A percentile compares a stretch with the other conserved stretches of the same genome.
Evolutionary conservation across 1,140 invertebrate species (phyloP).

Genomic region (Drosophila ananassae): DNA sequence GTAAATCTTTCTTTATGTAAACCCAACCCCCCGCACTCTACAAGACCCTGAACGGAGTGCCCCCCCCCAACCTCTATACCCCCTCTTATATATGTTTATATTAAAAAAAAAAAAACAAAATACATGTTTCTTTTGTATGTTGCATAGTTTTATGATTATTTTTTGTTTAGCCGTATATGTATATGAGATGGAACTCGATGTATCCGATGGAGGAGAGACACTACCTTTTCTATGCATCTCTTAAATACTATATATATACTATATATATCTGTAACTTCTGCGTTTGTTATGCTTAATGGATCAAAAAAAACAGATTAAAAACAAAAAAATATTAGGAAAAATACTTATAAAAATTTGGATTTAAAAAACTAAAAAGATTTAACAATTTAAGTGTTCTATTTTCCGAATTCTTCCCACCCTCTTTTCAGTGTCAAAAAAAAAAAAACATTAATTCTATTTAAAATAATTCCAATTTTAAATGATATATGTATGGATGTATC

Average conservation of each 20-base stretch:
- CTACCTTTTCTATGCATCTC: constrained; percentile 15
- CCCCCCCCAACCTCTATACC: not conserved
- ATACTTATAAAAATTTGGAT: not conserved
- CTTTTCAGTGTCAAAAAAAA: too few species aligned
- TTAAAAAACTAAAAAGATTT: too few species aligned
- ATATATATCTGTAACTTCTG: constrained; percentile 1
- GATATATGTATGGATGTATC: constrained; percentile 28
- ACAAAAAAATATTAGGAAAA: not conserved
- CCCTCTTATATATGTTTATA: constrained; percentile 37
- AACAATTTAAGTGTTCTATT: constrained; percentile 33
- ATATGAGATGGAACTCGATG: constrained; percentile 2
- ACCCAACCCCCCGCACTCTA: not conserved
- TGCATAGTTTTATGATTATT: constrained; percentile 62
- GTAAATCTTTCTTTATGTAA: not conserved
- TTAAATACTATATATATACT: constrained; percentile 5
- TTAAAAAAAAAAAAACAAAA: too few species aligned
- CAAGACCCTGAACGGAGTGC: too few species aligned
- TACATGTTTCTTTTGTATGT: constrained; percentile 53
- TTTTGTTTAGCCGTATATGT: constrained; percentile 50
- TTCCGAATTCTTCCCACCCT: not conserved
- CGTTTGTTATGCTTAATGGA: not conserved
- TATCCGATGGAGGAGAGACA: constrained; percentile 31
- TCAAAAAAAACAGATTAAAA: not conserved
- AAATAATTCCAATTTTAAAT: constrained; percentile 40
- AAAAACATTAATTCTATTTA: too few species aligned